Evolutionary conservation across 2,888 invertebrate genomes (phyloP).

Genomic region (Epirrhoe tristata): DNA sequence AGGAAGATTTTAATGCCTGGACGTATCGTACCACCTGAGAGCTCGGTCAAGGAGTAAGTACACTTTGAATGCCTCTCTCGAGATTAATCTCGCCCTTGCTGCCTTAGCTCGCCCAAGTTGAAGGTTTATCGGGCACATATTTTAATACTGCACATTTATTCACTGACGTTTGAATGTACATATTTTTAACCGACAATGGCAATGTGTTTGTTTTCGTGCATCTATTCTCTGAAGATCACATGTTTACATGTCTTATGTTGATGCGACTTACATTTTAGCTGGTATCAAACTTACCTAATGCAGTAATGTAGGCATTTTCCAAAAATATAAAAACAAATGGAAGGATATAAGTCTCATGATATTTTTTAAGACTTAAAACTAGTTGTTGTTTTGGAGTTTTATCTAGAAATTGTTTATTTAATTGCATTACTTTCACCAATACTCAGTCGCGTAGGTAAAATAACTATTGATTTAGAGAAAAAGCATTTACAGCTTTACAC

Average conservation of each 20-base stretch:
- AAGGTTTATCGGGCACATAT: conserved; percentile 50
- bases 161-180: conserved; percentile 5
- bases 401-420: too few species aligned
- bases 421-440: neutral
- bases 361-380: too few species aligned
- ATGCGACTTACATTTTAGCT: too few species aligned
- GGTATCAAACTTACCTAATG: too few species aligned
- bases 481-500: conserved; percentile 58
- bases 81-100: conserved; percentile 55
- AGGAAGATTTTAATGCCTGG: conserved; percentile 78
- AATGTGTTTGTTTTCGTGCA: neutral
- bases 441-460: neutral
- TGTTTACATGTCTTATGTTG: too few species aligned
- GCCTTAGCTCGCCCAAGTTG: conserved; percentile 54
- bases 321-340: too few species aligned
- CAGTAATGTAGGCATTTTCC: too few species aligned
- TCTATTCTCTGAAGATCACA: neutral
- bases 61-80: conserved; percentile 50
- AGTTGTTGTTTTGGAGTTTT: too few species aligned
- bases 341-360: too few species aligned
- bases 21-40: conserved; percentile 71
- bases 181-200: conserved; percentile 2
- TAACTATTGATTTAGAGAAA: conserved; percentile 32
- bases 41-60: conserved; percentile 73
- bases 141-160: conserved; percentile 25